Evolutionary conservation across 2,888 invertebrate genomes (phyloP).

Genomic region (Disparrhopalites patrizii): DNA sequence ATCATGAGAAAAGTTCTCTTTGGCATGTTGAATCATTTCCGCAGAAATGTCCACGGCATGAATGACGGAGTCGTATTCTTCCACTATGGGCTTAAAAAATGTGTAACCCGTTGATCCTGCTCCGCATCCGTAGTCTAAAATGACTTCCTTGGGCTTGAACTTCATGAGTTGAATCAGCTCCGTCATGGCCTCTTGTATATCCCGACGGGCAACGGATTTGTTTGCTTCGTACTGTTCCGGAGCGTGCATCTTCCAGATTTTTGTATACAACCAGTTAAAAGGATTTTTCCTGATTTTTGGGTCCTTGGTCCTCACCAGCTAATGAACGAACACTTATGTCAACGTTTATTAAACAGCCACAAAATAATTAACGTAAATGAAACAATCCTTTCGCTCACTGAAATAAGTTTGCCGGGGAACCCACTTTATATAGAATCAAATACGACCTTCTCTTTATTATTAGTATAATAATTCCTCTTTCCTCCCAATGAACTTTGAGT

Average conservation of each 20-base stretch:
- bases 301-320: too few relatives aligned
- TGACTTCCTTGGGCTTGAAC: constrained; percentile 22
- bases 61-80: constrained; percentile 28
- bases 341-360: too few relatives aligned
- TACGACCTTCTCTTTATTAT: too few relatives aligned
- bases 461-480: too few relatives aligned
- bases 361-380: too few relatives aligned
- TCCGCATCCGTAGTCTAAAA: constrained; percentile 43
- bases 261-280: too few relatives aligned
- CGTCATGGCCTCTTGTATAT: constrained; percentile 35
- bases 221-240: constrained; percentile 36
- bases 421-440: too few relatives aligned
- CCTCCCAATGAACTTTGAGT: too few relatives aligned
- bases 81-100: constrained; percentile 32
- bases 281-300: too few relatives aligned
- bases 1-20: constrained; percentile 29
- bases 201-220: constrained; percentile 36
- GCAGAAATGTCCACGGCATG: constrained; percentile 38
- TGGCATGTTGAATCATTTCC: constrained; percentile 40
- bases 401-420: too few relatives aligned
- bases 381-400: too few relatives aligned
- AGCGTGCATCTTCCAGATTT: constrained; percentile 28
- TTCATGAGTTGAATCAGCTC: constrained; percentile 29
- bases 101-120: constrained; percentile 37
- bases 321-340: too few relatives aligned